Evolutionary conservation across 2,113 vertebrate species (phyloP), one percentile per base, ranked within the genome.

Genomic region (Ictalurus furcatus): DNA sequence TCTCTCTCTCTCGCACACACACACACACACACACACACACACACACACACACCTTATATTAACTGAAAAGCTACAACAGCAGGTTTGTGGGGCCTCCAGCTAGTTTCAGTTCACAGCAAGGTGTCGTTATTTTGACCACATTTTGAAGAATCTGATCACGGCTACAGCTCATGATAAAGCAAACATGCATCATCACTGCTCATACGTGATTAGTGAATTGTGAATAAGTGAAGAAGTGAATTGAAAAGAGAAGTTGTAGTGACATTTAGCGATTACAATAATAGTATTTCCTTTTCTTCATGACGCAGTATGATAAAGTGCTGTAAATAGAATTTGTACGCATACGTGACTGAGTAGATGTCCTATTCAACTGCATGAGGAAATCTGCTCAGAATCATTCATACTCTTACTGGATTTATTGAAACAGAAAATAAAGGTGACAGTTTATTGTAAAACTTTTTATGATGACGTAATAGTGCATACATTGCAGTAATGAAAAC

Each of bases 61-160:
- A 48, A 65, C 25, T 48, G 59, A 48, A 65, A 40, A 30, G 4
- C n/a, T 58, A 13, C 52, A 81, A 52, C 25, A 65, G 61, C 80
- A 80, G 58, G 54, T 82, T 81, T 84, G 37, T 76, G 56, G 34
- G 16, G 37, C 1, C 28, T 84, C 44, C 69, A 52, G n/a, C 28
- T 52, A 74, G 80, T 84, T 73, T 88, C 58, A 54, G 71, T 89
- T 85, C 30, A 74, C 19, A n/a, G 25, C 23, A 79, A n/a, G 8
- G 25, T 67, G 71, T 63, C 44, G 4, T 67, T 65, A 63, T 85
- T 85, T n/a, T 67, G 21, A 79, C 56, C 56, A 79, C 71, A 74
- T 52, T 84, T 85, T 61, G 71, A 79, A 71, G 65, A 85, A 89
- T 34, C 44, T 74, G 34, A 1, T 48, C 30, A 37, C 21, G 63